These are phyloP conservation scores for cattle (Bos taurus) DNA, from an alignment of 2,113 vertebrate genomes.

Conservation along the genomic window ARS-UCD2.0 NC_037351.1:53149501-53150000, in stretches of 20 bases:
- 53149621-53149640: no score
- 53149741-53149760: neutral
- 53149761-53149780: neutral
- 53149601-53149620: no score
- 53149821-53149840: neutral
- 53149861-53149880: neutral
- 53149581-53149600: no score
- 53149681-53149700: no score
- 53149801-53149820: neutral
- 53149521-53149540: no score
- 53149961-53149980: neutral
- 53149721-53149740: no score
- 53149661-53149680: no score
- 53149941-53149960: neutral
- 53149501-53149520: no score
- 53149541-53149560: no score
- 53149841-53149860: neutral
- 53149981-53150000: neutral
- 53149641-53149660: no score
- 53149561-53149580: no score
- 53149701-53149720: no score
- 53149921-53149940: fast-evolving
- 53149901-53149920: neutral
- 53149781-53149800: neutral
- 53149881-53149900: neutral